Base-by-base conservation (phyloP, 2,113 vertebrate species). In the Crotalus horridus region DNA sequence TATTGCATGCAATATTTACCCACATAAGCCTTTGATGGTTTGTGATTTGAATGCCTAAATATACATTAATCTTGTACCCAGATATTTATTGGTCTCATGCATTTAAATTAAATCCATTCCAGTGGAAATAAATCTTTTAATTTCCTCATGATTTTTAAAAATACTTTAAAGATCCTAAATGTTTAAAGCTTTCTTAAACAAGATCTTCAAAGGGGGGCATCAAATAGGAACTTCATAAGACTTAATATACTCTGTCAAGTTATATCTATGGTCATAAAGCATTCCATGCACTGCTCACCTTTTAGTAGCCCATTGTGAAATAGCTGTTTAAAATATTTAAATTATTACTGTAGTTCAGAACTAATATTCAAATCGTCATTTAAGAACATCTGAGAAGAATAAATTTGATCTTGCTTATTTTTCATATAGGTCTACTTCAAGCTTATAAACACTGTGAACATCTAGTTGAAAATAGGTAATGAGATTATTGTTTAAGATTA, bases 61-160 rank as follows among this genome's bases (percentile, higher is more conserved):
- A 69, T 95, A 58, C 4, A 0, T 0, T 9, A n/a, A 33, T 91
- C 46, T 92, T 95, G 91, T 93, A 86, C 92, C 56, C 20, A n/a
- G 92, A 95, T 93, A 91, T 92, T 86, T 29, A 64, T 24, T 29
- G 6, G 2, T 91, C 4, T 3, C 93, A 93, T 97, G 91, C 23
- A 23, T 91, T 95, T 95, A 94, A 96, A 95, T 97, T 93, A 97
- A 97, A 97, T 96, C 90, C 92, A 51, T 94, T 91, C 3, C 93
- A 26, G 58, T 89, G 12, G 1, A 96, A 89, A 56, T 17, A 89
- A 90, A 55, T 88, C 29, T 94, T 90, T 95, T 93, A 96, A 92
- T 97, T 96, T 96, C 90, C 91, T 95, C 96, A 56, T 93, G 5
- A 59, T 46, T 53, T 61, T 11, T 21, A 51, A 1, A 9, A 23